Base-by-base conservation (phyloP, 2,888 invertebrate genomes). In the Drosophila lutescens region DNA sequence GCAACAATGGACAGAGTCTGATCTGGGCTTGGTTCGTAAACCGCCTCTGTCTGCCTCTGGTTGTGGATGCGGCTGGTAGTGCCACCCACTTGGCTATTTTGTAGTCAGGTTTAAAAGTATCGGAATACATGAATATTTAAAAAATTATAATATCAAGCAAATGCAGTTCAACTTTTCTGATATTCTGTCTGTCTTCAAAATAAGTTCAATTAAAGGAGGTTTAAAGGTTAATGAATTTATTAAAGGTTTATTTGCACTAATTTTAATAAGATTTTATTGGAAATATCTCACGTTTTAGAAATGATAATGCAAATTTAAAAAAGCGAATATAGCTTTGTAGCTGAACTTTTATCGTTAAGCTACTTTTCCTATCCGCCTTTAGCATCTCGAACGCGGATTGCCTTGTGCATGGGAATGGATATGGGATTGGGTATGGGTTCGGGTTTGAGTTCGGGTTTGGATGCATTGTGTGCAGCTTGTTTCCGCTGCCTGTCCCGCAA, bases 401-500 rank as follows among this genome's bases (percentile, higher is more conserved):
- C 44, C 40, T 34, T 53, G 50, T 54, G 46, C 36, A 44, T 44
- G 61, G 57, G 62, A 62, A 61, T 58, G 62, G 54, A 58, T 47
- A 30, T 55, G 44, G 60, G 23, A 58, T 13, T 59, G 58, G 58
- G 60, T 4, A 12, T 44, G 43, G 49, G 43, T 26, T 17, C n/a
- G 43, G 43, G 23, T 12, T 41, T 70, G 34, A 32, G 38, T 51
- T 50, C 56, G 73, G 63, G 44, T 57, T 54, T 67, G 62, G 61
- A 62, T 67, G 78, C 71, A 79, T 87, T 87, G 84, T 86, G 68
- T 86, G 68, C 77, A 63, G 77, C 76, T 74, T 72, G 85, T 77
- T 80, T 83, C 76, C 85, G 77, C 51, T 69, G 66, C 49, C 57
- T 59, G 66, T 56, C 62, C 49, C 62, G 32, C 74, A 46, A 66